Evolutionary conservation across 2,113 vertebrate genomes (phyloP).

Genomic region (Bostrychus sinensis): DNA sequence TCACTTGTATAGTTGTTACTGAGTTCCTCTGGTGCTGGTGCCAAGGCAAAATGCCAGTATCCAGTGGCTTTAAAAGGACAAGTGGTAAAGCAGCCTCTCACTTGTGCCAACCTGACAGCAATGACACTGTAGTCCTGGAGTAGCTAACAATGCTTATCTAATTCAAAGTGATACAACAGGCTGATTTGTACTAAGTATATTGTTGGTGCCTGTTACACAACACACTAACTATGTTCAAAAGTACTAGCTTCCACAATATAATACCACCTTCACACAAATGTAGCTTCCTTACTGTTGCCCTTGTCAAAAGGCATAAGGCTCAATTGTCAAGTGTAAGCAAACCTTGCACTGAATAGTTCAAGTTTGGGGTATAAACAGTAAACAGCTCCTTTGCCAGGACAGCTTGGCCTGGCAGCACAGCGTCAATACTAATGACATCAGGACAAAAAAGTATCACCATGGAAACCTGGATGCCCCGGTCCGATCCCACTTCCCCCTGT

Average conservation of each 20-base stretch:
- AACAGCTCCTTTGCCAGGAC: constrained; percentile 60
- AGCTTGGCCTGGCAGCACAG: constrained; percentile 63
- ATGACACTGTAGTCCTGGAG: not conserved
- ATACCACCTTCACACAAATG: not conserved
- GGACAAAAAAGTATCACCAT: constrained; percentile 71
- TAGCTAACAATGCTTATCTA: not conserved
- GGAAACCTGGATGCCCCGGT: constrained; percentile 61
- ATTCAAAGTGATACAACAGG: not conserved
- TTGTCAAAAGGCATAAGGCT: not conserved
- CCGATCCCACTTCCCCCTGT: constrained; percentile 32
- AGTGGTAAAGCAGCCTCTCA: not conserved
- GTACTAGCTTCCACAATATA: not conserved
- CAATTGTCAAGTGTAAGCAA: constrained; percentile 1
- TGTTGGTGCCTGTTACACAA: not conserved
- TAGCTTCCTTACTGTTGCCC: not conserved
- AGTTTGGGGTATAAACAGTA: constrained; percentile 64
- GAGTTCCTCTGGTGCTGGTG: not conserved
- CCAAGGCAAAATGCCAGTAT: not conserved
- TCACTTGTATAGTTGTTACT: not conserved
- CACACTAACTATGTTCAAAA: not conserved
- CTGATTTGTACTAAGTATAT: not conserved
- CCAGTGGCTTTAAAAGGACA: not conserved
- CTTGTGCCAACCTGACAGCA: not conserved
- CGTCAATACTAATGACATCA: constrained; percentile 77
- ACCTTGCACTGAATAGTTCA: constrained; percentile 35